Percentiles rank a stretch among this genome's conserved stretches.
These are phyloP conservation scores for Acanthisitta chloris DNA, from an alignment of 2,113 vertebrate genomes.

Conservation along the genomic window DNA sequence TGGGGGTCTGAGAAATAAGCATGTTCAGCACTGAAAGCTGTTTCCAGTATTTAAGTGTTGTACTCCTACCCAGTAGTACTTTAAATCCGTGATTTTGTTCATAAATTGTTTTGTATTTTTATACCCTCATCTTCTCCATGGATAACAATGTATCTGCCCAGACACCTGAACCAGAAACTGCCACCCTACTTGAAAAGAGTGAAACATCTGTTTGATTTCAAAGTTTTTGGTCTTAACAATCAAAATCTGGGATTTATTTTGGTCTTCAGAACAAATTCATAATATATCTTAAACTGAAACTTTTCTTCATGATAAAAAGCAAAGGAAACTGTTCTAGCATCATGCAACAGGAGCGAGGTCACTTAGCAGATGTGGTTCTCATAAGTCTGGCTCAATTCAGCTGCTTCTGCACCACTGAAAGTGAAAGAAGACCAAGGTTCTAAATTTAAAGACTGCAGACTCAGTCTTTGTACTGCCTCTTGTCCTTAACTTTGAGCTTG, in stretches of 20 bases:
- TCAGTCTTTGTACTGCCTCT: background rate
- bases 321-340: background rate
- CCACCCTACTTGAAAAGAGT: background rate
- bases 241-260: background rate
- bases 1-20: background rate
- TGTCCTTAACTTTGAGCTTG: background rate
- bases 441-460: conserved; percentile 7
- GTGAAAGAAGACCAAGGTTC: conserved; percentile 18
- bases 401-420: background rate
- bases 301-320: background rate
- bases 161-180: background rate
- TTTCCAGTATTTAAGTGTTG: background rate
- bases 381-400: background rate
- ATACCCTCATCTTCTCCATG: background rate
- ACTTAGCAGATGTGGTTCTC: background rate
- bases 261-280: background rate
- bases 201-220: background rate
- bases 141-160: background rate
- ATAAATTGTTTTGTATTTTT: background rate
- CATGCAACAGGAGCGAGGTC: background rate
- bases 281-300: background rate
- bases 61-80: background rate
- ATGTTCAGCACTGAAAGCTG: background rate
- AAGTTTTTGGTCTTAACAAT: background rate
- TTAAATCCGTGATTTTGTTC: background rate